A percentile compares a stretch with the other conserved stretches of the same genome.
phyloP scores from a whole-genome alignment of 2,797 vertebrate genomes.

The Sparus aurata region DNA sequence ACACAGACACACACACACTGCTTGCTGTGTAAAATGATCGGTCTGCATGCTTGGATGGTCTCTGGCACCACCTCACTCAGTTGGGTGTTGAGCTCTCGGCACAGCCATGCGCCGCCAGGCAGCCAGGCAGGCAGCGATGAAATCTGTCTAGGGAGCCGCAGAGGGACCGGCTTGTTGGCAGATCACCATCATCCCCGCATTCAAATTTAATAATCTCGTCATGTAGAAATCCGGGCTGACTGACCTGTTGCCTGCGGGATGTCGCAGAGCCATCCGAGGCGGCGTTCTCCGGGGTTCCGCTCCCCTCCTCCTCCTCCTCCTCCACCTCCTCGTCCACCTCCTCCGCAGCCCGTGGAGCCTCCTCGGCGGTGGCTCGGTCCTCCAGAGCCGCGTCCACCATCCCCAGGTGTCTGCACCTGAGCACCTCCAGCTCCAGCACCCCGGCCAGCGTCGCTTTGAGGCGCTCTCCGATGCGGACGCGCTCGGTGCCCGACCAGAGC shows the following conservation, averaged over 20 bases:
- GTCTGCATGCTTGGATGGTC: slow-evolving; percentile 45
- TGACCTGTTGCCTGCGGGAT: slow-evolving; percentile 89
- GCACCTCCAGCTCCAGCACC: slow-evolving; percentile 87
- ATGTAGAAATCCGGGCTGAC: slow-evolving; percentile 65
- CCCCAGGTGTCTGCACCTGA: slow-evolving; percentile 85
- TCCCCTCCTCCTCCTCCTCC: slow-evolving; percentile 37
- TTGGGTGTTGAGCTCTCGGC: slow-evolving; percentile 45
- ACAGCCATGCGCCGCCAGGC: slow-evolving; percentile 47
- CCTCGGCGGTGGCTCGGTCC: slow-evolving; percentile 43
- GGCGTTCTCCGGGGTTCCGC: slow-evolving; percentile 58
- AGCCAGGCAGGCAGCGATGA: slow-evolving; percentile 42
- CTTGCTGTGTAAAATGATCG: slow-evolving; percentile 37
- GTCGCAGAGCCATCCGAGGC: slow-evolving; percentile 76
- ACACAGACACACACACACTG: slow-evolving; percentile 3
- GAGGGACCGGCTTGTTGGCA: slow-evolving; percentile 68
- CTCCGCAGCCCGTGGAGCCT: slow-evolving; percentile 48
- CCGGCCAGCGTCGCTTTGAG: slow-evolving; percentile 88
- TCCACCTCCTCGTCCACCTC: slow-evolving; percentile 14
- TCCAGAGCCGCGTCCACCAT: slow-evolving; percentile 83
- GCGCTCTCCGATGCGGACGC: slow-evolving; percentile 88
- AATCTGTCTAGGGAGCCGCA: slow-evolving; percentile 60
- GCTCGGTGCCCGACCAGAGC: slow-evolving; percentile 87
- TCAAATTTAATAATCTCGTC: slow-evolving; percentile 71
- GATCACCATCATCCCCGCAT: slow-evolving; percentile 68
- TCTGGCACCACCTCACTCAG: slow-evolving; percentile 63